phyloP scores from a whole-genome alignment of 2,888 invertebrate species.

The Sylvicola cinctus region DNA sequence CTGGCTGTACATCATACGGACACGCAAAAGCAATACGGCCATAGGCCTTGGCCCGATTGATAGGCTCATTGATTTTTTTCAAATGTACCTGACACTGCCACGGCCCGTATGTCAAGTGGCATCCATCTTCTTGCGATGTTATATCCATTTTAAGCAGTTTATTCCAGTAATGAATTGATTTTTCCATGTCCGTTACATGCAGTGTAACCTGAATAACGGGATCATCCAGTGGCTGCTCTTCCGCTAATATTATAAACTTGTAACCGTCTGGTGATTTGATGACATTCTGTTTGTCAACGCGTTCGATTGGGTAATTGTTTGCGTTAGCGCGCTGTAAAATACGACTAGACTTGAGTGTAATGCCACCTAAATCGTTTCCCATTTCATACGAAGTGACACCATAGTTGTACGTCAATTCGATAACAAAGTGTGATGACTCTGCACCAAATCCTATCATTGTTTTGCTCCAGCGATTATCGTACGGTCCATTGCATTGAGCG shows the following conservation, averaged over 20 bases:
- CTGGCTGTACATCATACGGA: conserved; percentile 54
- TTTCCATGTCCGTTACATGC: conserved; percentile 52
- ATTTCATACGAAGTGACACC: conserved; percentile 67
- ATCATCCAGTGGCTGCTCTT: conserved; percentile 47
- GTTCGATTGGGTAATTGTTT: conserved; percentile 48
- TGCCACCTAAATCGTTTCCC: conserved; percentile 76
- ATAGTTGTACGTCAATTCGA: conserved; percentile 96
- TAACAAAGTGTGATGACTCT: conserved; percentile 84
- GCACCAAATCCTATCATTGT: conserved; percentile 98
- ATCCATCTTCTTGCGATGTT: conserved; percentile 36
- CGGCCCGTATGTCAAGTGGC: no score
- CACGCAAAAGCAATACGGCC: conserved; percentile 91
- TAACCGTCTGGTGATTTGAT: conserved; percentile 85
- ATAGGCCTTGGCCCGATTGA: conserved; percentile 77
- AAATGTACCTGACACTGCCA: conserved; percentile 35
- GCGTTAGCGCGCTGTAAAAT: conserved; percentile 49
- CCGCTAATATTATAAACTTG: conserved; percentile 58
- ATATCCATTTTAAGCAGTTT: conserved; percentile 53
- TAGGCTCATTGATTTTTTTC: conserved; percentile 28
- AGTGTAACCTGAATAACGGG: conserved; percentile 64
- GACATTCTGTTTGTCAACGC: conserved; percentile 35
- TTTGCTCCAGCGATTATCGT: conserved; percentile 96
- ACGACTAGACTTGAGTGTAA: conserved; percentile 64
- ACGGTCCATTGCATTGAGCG: conserved; percentile 96
- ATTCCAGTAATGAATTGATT: conserved; percentile 70